phyloP scores from a whole-genome alignment of 2,888 invertebrate genomes.

The Cremastinae sp. region DNA sequence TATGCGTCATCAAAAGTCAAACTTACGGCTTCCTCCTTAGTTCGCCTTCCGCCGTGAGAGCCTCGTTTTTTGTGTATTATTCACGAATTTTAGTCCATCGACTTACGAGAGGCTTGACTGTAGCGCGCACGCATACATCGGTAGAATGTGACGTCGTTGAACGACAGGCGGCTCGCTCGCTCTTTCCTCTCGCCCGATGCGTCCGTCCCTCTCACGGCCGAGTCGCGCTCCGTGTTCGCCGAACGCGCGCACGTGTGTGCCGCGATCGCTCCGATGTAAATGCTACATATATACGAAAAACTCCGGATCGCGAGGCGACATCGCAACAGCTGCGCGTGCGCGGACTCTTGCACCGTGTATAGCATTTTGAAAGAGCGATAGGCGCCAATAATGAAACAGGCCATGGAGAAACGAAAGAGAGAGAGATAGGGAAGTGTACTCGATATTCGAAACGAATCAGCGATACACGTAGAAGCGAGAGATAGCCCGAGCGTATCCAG shows the following conservation, averaged over 20 bases:
- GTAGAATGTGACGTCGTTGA: conserved; percentile 29
- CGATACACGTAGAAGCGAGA: conserved; percentile 25
- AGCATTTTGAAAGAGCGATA: conserved; percentile 29
- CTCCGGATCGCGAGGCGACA: conserved; percentile 42
- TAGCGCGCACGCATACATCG: conserved; percentile 26
- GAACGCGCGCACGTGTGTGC: conserved; percentile 61
- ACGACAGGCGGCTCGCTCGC: conserved; percentile 18
- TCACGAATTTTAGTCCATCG: neutral
- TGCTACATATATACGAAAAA: conserved; percentile 54
- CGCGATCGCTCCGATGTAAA: conserved; percentile 47
- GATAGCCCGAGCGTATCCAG: conserved; percentile 38
- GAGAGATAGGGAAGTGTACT: conserved; percentile 33
- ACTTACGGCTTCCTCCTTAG: no score
- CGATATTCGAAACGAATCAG: conserved; percentile 21
- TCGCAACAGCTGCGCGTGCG: conserved; percentile 33
- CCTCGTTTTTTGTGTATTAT: neutral
- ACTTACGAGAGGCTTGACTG: conserved; percentile 30
- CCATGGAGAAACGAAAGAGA: conserved; percentile 38
- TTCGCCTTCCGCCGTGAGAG: conserved; percentile 30
- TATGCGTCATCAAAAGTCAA: neutral
- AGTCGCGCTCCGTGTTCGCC: conserved; percentile 52
- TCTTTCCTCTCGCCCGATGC: conserved; percentile 22
- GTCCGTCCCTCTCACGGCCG: conserved; percentile 23
- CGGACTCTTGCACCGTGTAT: conserved; percentile 9
- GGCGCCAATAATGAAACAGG: conserved; percentile 30